phyloP scores from a whole-genome alignment of 2,797 vertebrate species.

The Eulemur coronatus region DNA sequence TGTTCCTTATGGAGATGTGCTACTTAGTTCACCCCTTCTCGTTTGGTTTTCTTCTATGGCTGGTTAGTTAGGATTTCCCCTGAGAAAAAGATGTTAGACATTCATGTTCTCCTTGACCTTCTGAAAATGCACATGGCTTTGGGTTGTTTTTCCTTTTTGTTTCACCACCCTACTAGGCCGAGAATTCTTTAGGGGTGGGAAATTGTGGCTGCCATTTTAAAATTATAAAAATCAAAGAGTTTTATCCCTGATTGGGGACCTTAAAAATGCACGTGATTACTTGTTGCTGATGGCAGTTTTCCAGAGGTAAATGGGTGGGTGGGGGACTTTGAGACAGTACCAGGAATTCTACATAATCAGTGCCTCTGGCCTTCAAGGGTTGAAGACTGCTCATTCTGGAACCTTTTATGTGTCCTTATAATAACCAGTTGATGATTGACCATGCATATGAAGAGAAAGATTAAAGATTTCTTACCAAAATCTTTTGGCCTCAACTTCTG shows the following conservation, averaged over 20 bases:
- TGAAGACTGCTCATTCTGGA: background rate
- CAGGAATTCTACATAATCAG: background rate
- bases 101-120: background rate
- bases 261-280: background rate
- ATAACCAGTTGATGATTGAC: background rate
- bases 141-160: background rate
- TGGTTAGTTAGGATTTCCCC: background rate
- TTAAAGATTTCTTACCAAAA: constrained; percentile 35
- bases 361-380: background rate
- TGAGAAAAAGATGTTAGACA: background rate
- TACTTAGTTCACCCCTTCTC: background rate
- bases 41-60: background rate
- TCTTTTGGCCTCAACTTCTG: background rate
- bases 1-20: background rate
- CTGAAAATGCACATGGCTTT: background rate
- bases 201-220: background rate
- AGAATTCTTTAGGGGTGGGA: background rate
- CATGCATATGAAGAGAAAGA: background rate
- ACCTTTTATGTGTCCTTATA: background rate
- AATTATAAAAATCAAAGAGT: constrained; percentile 12
- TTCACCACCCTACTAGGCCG: background rate
- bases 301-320: background rate
- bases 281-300: constrained; percentile 19
- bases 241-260: background rate
- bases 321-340: background rate